phyloP scores from a whole-genome alignment of 2,113 vertebrate genomes.

The Xenopus borealis region DNA sequence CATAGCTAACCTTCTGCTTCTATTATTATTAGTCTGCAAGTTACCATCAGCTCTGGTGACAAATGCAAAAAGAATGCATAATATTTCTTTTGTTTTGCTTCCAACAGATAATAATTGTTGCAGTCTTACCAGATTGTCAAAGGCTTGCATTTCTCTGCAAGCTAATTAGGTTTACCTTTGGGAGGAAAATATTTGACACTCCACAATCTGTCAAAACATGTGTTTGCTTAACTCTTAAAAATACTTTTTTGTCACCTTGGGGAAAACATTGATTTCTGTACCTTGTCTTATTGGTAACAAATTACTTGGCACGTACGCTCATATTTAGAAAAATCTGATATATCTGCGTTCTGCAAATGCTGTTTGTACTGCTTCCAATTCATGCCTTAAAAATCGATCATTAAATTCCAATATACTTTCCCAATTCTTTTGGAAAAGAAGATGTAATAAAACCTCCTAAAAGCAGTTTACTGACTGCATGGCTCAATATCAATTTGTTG shows the following conservation, averaged over 20 bases:
- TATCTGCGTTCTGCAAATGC: constrained; percentile 21
- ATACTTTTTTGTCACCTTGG: constrained; percentile 31
- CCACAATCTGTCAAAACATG: constrained; percentile 38
- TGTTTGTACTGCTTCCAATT: constrained; percentile 8
- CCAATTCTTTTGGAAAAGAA: constrained; percentile 34
- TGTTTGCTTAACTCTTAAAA: constrained; percentile 36
- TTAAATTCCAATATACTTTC: constrained; percentile 38
- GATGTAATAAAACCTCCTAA: constrained; percentile 13
- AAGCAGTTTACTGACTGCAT: constrained; percentile 13
- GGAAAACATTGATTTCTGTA: constrained; percentile 22
- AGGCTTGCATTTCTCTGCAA: not conserved
- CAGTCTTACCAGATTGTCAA: constrained; percentile 19
- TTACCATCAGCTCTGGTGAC: not conserved
- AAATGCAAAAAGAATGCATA: not conserved
- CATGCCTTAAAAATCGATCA: constrained; percentile 35
- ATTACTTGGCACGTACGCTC: constrained; percentile 5
- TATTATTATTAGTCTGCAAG: no score
- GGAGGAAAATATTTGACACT: constrained; percentile 39
- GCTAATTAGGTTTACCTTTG: constrained; percentile 43
- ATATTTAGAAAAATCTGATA: constrained; percentile 15
- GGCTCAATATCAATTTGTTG: constrained; percentile 41
- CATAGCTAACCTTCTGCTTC: no score
- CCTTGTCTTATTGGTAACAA: constrained; percentile 30
- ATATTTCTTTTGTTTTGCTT: not conserved
- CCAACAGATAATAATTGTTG: constrained; percentile 32